Percentiles rank a stretch among this genome's conserved stretches.
Evolutionary conservation across 2,113 vertebrate genomes (phyloP).

Genomic region (Onychostruthus taczanowskii): DNA sequence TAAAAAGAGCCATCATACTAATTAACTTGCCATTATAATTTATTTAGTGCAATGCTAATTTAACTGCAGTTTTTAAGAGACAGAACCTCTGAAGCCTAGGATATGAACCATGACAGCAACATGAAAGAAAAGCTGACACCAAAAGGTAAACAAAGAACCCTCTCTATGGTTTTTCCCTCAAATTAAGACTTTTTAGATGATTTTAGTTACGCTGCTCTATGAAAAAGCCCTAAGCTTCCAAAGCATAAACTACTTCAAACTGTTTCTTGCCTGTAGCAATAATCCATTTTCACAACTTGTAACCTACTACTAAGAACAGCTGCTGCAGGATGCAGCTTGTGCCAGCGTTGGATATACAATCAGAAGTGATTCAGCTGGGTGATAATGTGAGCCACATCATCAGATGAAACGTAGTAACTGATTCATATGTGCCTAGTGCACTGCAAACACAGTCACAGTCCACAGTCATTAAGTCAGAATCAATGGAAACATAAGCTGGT

Average conservation of each 20-base stretch:
- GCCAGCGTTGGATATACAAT: not conserved
- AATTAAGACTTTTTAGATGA: not conserved
- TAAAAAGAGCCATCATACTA: conserved; percentile 16
- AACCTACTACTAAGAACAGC: not conserved
- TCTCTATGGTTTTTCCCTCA: not conserved
- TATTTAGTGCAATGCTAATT: not conserved
- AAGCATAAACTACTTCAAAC: not conserved
- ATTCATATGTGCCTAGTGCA: not conserved
- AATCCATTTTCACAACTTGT: not conserved
- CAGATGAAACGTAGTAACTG: not conserved
- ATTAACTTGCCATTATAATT: not conserved
- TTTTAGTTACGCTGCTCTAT: not conserved
- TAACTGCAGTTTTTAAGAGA: not conserved
- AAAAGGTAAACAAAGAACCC: not conserved
- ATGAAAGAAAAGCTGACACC: not conserved
- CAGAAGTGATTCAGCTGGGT: not conserved
- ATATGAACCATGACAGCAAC: not conserved
- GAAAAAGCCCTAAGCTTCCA: not conserved
- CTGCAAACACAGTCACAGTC: not conserved
- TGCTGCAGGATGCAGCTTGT: not conserved
- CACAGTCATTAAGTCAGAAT: not conserved
- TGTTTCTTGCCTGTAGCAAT: not conserved
- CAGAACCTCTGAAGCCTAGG: not conserved
- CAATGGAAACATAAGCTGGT: not conserved
- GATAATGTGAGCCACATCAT: not conserved